Base-by-base conservation (phyloP, 2,113 vertebrate species). In the Gambusia affinis region DNA sequence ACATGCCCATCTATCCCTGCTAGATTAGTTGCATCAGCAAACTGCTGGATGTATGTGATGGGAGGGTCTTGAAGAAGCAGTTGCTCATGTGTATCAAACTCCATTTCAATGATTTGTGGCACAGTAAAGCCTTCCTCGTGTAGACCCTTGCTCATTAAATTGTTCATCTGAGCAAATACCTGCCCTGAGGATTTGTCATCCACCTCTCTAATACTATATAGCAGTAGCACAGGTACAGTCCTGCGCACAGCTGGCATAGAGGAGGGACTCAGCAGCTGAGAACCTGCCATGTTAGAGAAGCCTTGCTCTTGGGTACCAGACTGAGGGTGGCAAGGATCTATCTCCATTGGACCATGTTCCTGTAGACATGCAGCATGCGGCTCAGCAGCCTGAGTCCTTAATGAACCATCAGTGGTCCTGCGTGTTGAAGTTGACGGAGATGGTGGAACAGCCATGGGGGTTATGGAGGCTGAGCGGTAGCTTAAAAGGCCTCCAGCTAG, bases 91-190 rank as follows among this genome's bases (percentile, higher is more conserved):
- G 95, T 96, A 91, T 99, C 97, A 68, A 99, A 95, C 88, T 99
- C 98, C 98, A 99, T 99, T 87, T 99, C 98, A 79, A 99, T 99
- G 79, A 99, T 99, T 92, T 99, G 98, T 2, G 98, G 98, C 88
- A 99, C 96, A 4, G 97, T 98, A 90, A 99, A 99, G 88, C 97
- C 97, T 83, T 99, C 98, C 83, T 99, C 98, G 0, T 99, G 98
- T 78, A 99, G 95, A 79, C 96, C 97, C 92, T 99, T 99, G 92
- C 96, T 97, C 96, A 98, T 97, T 67, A 99, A 94, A 92, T 96
- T 98, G 94, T 98, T 99, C 97, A 99, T 98, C 82, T 98, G 97
- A 80, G 97, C 95, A 91, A 99, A 99, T 63, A 98, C 96, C 94
- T 99, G 98, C 83, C 98, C 97, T 72, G 97, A 94, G 87, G 96